Evolutionary conservation across 2,888 invertebrate genomes (phyloP).

Genomic region (Epirrita christyi): DNA sequence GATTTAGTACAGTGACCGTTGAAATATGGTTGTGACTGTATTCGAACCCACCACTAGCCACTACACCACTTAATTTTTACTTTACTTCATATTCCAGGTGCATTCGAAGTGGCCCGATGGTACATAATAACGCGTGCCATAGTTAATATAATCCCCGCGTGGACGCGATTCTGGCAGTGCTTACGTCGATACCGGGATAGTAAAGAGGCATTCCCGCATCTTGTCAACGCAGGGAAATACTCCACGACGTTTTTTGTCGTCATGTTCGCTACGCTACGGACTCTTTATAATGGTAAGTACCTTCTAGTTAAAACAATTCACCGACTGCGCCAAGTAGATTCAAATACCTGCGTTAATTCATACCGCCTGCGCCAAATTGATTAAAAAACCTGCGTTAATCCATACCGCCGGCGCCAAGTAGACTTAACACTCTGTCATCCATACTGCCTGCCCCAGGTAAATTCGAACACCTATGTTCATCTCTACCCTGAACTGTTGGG

Average conservation of each 20-base stretch:
- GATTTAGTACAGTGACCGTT: too few relatives aligned
- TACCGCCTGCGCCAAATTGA: too few relatives aligned
- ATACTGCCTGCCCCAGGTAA: too few relatives aligned
- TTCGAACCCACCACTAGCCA: too few relatives aligned
- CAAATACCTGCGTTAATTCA: too few relatives aligned
- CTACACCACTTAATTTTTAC: too few relatives aligned
- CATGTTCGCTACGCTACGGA: constrained; percentile 90
- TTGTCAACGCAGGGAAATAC: constrained; percentile 99
- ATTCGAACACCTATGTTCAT: too few relatives aligned
- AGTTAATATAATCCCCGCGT: constrained; percentile 97
- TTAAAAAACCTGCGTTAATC: background rate
- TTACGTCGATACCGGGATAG: constrained; percentile 97
- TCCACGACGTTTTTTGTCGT: constrained; percentile 98
- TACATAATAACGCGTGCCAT: constrained; percentile 92
- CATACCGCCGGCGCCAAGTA: constrained; percentile 1
- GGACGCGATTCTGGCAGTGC: constrained; percentile 99
- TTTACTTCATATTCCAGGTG: constrained; percentile 50
- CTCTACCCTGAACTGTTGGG: too few relatives aligned
- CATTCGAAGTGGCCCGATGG: constrained; percentile 88
- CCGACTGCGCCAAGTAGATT: too few relatives aligned
- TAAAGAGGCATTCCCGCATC: constrained; percentile 96
- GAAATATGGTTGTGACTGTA: too few relatives aligned
- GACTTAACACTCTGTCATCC: too few relatives aligned
- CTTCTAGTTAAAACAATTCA: background rate
- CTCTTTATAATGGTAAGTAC: constrained; percentile 72